These are phyloP conservation scores for Athalia rosae DNA, from an alignment of 2,888 invertebrate genomes.

Conservation along the genomic window DNA sequence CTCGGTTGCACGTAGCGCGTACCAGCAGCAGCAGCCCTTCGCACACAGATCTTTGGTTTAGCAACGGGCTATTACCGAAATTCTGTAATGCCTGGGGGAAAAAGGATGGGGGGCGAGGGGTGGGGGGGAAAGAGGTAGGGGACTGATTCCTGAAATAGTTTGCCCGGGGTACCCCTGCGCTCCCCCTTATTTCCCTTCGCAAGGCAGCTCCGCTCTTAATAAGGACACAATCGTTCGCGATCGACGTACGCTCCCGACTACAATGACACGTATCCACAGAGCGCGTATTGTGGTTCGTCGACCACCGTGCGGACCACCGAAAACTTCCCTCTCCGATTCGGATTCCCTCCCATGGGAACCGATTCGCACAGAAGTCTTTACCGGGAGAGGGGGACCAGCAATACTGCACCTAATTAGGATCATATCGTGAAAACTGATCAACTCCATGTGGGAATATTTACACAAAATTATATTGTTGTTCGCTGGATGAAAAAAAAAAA, in stretches of 20 bases:
- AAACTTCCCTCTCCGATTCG: neutral
- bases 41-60: too few species aligned
- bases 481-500: too few species aligned
- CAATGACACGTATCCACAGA: conserved; percentile 34
- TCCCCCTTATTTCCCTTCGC: neutral
- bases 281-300: conserved; percentile 31
- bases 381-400: conserved; percentile 1
- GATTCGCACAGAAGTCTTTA: conserved; percentile 16
- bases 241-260: conserved; percentile 28
- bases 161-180: neutral
- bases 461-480: neutral
- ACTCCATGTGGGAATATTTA: conserved; percentile 37
- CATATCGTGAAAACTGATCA: conserved; percentile 35
- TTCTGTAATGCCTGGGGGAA: conserved; percentile 9
- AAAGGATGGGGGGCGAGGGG: too few species aligned
- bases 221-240: conserved; percentile 41
- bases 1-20: neutral
- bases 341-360: conserved; percentile 40
- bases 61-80: conserved; percentile 20
- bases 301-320: conserved; percentile 8
- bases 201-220: conserved; percentile 36
- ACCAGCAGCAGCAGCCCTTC: too few species aligned
- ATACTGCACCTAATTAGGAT: conserved; percentile 31
- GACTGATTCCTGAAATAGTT: neutral
- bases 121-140: neutral